phyloP scores from a whole-genome alignment of 2,888 invertebrate genomes.

The Mactromeris polynyma region DNA sequence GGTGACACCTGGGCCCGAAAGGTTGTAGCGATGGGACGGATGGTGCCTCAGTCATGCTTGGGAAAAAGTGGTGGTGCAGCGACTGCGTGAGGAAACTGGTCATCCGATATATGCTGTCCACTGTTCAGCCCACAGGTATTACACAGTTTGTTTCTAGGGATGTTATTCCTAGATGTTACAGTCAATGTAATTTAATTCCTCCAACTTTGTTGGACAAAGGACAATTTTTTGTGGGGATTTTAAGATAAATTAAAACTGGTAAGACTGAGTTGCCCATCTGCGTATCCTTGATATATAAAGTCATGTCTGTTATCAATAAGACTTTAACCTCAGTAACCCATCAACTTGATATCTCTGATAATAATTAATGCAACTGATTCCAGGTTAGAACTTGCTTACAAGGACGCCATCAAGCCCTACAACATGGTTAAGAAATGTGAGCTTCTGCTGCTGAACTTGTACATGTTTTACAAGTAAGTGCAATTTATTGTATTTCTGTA shows the following conservation, averaged over 20 bases:
- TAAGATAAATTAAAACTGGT: too few species aligned
- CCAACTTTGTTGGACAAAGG: too few species aligned
- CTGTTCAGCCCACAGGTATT: constrained; percentile 30
- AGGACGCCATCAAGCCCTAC: constrained; percentile 25
- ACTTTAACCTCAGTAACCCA: too few species aligned
- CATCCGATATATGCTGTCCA: not conserved
- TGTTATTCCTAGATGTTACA: too few species aligned
- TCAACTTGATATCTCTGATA: not conserved
- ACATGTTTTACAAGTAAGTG: constrained; percentile 54
- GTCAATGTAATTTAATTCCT: too few species aligned
- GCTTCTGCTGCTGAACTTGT: constrained; percentile 39
- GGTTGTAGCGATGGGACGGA: constrained; percentile 23
- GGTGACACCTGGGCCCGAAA: not conserved
- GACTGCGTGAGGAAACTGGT: too few species aligned
- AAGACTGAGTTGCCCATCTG: not conserved
- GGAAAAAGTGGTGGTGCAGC: not conserved
- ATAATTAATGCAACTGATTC: too few species aligned
- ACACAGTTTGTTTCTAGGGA: too few species aligned
- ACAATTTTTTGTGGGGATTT: not conserved
- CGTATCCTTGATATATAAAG: not conserved
- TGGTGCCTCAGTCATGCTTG: constrained; percentile 29
- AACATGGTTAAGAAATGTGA: constrained; percentile 36
- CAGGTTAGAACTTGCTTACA: constrained; percentile 44
- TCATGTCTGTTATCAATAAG: not conserved
- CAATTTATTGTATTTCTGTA: too few species aligned